Percentiles rank a stretch among this genome's conserved stretches.
Evolutionary conservation across 2,888 invertebrate species (phyloP).

Genomic region (Arctia plantaginis): DNA sequence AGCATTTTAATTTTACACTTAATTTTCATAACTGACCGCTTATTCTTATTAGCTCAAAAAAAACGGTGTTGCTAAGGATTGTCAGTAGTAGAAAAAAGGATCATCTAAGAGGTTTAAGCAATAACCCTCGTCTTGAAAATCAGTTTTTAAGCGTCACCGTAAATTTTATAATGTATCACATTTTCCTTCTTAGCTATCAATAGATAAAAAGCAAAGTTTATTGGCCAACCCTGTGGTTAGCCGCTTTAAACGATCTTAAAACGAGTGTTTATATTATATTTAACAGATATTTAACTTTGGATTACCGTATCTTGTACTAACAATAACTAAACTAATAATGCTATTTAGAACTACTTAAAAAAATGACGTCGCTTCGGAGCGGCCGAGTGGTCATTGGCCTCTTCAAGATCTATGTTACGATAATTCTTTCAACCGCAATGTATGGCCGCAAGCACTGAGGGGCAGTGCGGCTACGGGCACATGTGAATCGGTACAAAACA

Average conservation of each 20-base stretch:
- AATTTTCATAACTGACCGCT: not conserved
- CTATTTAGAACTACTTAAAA: constrained; percentile 52
- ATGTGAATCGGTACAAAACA: constrained; percentile 60
- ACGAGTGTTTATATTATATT: constrained; percentile 27
- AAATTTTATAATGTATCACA: not conserved
- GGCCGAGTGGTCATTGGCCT: constrained; percentile 72
- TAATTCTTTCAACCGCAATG: constrained; percentile 82
- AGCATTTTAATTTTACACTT: not conserved
- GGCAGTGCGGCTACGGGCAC: constrained; percentile 55
- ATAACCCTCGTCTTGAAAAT: not conserved
- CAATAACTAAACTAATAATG: constrained; percentile 52
- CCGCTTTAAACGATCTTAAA: constrained; percentile 21
- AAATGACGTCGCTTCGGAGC: constrained; percentile 63
- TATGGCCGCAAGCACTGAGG: constrained; percentile 72
- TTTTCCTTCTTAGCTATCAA: not conserved
- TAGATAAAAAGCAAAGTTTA: constrained; percentile 15
- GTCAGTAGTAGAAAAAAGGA: not conserved
- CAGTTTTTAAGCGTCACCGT: not conserved
- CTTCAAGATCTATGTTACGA: constrained; percentile 81
- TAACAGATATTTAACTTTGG: constrained; percentile 33
- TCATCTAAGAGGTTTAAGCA: not conserved
- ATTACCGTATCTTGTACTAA: constrained; percentile 38
- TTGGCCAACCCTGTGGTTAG: too few relatives aligned
- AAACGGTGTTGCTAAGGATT: not conserved
- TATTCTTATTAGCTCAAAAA: not conserved